Percentiles rank a stretch among this genome's conserved stretches.
Evolutionary conservation across 2,113 vertebrate species (phyloP).

Genomic region (Cyprinodon brontotheroides): DNA sequence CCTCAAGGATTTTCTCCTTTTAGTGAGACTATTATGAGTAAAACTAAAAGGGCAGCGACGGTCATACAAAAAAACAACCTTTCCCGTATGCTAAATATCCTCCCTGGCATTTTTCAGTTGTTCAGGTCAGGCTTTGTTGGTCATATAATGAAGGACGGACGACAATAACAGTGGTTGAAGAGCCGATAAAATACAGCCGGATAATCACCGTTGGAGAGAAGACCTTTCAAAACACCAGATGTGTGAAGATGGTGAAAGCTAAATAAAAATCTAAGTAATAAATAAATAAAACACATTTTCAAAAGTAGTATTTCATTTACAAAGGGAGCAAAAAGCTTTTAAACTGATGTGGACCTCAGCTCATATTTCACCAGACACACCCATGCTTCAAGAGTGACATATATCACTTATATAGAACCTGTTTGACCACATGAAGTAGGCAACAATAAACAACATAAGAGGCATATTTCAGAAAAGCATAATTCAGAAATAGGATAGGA

Average conservation of each 20-base stretch:
- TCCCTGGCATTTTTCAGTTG: constrained; percentile 31
- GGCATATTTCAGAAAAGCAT: too few relatives aligned
- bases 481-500: too few relatives aligned
- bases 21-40: constrained; percentile 34
- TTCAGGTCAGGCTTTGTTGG: constrained; percentile 27
- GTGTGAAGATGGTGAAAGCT: constrained; percentile 33
- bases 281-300: not conserved
- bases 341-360: too few relatives aligned
- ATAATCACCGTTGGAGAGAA: constrained; percentile 39
- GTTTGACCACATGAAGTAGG: too few relatives aligned
- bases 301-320: not conserved
- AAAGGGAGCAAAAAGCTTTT: not conserved
- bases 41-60: constrained; percentile 16
- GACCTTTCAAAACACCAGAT: constrained; percentile 35
- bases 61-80: constrained; percentile 24
- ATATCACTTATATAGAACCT: too few relatives aligned
- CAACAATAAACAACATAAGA: too few relatives aligned
- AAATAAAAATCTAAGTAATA: not conserved
- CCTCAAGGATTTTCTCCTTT: constrained; percentile 24
- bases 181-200: constrained; percentile 28
- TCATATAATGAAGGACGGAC: constrained; percentile 41
- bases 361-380: too few relatives aligned
- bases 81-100: constrained; percentile 47
- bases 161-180: constrained; percentile 30
- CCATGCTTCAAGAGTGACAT: too few relatives aligned